Conservation (phyloP, 2,888 invertebrate genomes). For the Lycocerus yunnanus region DNA sequence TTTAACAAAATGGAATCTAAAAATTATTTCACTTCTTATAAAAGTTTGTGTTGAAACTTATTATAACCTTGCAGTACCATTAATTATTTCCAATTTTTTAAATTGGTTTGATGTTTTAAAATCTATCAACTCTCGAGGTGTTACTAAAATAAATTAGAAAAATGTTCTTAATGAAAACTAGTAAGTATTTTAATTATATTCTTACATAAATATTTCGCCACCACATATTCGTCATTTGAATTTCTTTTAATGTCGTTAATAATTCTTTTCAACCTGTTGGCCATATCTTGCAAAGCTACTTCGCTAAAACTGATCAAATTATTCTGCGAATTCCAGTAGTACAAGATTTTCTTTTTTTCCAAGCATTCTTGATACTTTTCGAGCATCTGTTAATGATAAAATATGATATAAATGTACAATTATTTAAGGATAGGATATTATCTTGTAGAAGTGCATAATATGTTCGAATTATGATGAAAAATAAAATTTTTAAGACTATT, state of each 20-base stretch:
- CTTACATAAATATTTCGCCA: background rate
- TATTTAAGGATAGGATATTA: background rate
- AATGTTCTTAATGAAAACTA: background rate
- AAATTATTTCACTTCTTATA: too few relatives aligned
- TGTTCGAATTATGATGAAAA: too few relatives aligned
- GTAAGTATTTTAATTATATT: background rate
- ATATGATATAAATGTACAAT: background rate
- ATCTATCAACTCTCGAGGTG: background rate
- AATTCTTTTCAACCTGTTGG: constrained; percentile 52
- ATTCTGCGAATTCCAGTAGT: constrained; percentile 52
- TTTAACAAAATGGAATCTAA: too few relatives aligned
- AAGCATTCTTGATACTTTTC: constrained; percentile 42
- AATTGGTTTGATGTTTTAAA: background rate
- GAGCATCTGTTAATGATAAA: constrained; percentile 50
- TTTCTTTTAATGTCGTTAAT: constrained; percentile 50
- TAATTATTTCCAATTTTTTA: background rate
- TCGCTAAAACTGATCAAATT: constrained; percentile 51
- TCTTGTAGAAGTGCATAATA: too few relatives aligned
- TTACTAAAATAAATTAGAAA: background rate
- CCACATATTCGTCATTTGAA: constrained; percentile 14
- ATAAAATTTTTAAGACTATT: too few relatives aligned
- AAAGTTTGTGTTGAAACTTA: too few relatives aligned
- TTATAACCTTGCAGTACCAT: background rate
- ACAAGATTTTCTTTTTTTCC: constrained; percentile 40
- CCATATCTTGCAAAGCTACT: constrained; percentile 49